A percentile compares a stretch with the other conserved stretches of the same genome.
phyloP scores from a whole-genome alignment of 2,113 vertebrate species.

The Vicugna pacos region DNA sequence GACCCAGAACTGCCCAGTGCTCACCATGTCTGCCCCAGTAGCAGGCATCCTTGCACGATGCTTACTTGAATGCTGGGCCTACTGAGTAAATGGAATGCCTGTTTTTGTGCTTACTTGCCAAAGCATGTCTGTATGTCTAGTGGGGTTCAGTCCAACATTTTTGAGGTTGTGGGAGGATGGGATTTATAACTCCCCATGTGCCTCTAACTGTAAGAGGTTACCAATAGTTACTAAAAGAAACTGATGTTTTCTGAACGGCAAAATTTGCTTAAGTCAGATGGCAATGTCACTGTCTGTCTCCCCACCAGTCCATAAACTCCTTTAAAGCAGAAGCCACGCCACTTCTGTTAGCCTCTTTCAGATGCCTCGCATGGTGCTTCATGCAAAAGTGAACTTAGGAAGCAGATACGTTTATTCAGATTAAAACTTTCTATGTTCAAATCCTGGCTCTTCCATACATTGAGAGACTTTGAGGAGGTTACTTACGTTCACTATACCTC shows the following conservation, averaged over 20 bases:
- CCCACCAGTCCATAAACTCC: neutral
- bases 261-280: slow-evolving; percentile 6
- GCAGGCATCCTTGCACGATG: neutral
- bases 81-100: neutral
- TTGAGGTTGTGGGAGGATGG: neutral
- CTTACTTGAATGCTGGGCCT: no score
- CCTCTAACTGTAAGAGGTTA: neutral
- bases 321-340: neutral
- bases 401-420: neutral
- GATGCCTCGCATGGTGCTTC: neutral
- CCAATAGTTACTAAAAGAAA: neutral
- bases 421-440: slow-evolving; percentile 8
- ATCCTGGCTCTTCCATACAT: neutral
- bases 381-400: neutral
- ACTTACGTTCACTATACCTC: neutral
- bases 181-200: neutral
- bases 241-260: neutral
- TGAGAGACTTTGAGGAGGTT: neutral
- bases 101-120: neutral
- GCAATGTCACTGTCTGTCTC: neutral
- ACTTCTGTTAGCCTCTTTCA: neutral
- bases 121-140: neutral
- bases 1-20: neutral
- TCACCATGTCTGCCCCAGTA: rapidly evolving
- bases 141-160: neutral